Conservation (phyloP, 2,888 invertebrate genomes). For the Drosophila peninsularis region DNA sequence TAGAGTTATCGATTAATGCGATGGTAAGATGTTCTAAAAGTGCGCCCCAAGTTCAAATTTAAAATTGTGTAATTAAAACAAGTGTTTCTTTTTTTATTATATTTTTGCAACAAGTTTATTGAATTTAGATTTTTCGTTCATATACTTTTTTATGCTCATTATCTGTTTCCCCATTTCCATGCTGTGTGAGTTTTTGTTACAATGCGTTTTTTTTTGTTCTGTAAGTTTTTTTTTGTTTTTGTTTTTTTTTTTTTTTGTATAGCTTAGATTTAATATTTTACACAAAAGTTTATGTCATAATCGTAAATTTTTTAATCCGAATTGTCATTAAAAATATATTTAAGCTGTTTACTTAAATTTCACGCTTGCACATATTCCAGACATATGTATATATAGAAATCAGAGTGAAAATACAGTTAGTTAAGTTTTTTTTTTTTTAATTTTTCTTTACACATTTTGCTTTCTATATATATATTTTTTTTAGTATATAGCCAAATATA, state of each 20-base stretch:
- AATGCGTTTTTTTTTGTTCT: slow-evolving; percentile 60
- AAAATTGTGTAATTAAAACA: slow-evolving; percentile 26
- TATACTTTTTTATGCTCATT: slow-evolving; percentile 54
- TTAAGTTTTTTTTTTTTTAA: slow-evolving; percentile 24
- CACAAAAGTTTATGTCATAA: slow-evolving; percentile 77
- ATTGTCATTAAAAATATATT: slow-evolving; percentile 72
- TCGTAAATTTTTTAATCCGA: slow-evolving; percentile 68
- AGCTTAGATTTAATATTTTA: slow-evolving; percentile 69
- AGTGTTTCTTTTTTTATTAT: slow-evolving; percentile 38
- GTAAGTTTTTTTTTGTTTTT: slow-evolving; percentile 53
- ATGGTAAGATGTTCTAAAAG: neutral
- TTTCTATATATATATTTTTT: slow-evolving; percentile 32
- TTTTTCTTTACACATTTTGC: slow-evolving; percentile 21
- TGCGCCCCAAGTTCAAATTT: neutral
- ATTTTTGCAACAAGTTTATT: slow-evolving; percentile 84
- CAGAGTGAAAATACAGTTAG: slow-evolving; percentile 59
- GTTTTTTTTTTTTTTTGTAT: slow-evolving; percentile 53
- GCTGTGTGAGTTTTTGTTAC: slow-evolving; percentile 79
- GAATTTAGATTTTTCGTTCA: slow-evolving; percentile 77
- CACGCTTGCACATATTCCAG: slow-evolving; percentile 60
- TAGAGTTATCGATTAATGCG: slow-evolving; percentile 19
- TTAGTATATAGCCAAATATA: slow-evolving; percentile 63
- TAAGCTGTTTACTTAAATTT: slow-evolving; percentile 69
- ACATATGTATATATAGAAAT: slow-evolving; percentile 66
- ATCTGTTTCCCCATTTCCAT: slow-evolving; percentile 60